Base-by-base conservation (phyloP, 1,140 invertebrate genomes). In the Drosophila melanica region DNA sequence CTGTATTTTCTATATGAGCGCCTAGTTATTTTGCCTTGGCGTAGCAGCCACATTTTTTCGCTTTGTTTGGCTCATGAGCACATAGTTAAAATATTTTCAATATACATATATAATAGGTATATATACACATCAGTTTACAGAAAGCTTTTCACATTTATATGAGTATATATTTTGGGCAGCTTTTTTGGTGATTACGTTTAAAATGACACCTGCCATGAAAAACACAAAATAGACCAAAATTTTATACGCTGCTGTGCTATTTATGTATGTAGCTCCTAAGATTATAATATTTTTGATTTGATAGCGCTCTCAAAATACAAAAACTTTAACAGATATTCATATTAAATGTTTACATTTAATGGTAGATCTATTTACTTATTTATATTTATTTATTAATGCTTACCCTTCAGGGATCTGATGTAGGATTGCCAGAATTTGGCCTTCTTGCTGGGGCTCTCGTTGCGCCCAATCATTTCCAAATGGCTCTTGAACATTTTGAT, bases 361-460 rank as follows among this genome's bases (percentile, higher is more conserved):
- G 23, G 16, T 11, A 14, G 20, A 45, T 23, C 33, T 14, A 8
- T 48, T 14, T 20, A n/a, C n/a, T n/a, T n/a, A n/a, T n/a, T n/a
- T n/a, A n/a, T n/a, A n/a, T n/a, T n/a, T n/a, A n/a, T n/a, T n/a
- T 12, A n/a, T 18, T 12, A 11, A 5, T 72, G 66, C 82, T 94
- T 93, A 97, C 96, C 96, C 95, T 97, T 97, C 79, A 97, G 94
- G 93, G 96, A 97, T 92, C 96, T 95, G 92, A 97, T 96, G 92
- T 97, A 97, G 86, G 96, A 97, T 93, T 97, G 96, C 96, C 96
- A 97, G 93, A 97, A 97, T 94, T 95, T 97, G 91, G 96, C 96
- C 93, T 97, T 97, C 93, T 96, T 97, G 93, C 96, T 96, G 91
- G 96, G 95, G 91, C 96, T 96, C 93, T 97, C 96, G 92, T 97